Base-by-base conservation (phyloP, 2,888 invertebrate genomes). In the Polydrusus pterygomalis region DNA sequence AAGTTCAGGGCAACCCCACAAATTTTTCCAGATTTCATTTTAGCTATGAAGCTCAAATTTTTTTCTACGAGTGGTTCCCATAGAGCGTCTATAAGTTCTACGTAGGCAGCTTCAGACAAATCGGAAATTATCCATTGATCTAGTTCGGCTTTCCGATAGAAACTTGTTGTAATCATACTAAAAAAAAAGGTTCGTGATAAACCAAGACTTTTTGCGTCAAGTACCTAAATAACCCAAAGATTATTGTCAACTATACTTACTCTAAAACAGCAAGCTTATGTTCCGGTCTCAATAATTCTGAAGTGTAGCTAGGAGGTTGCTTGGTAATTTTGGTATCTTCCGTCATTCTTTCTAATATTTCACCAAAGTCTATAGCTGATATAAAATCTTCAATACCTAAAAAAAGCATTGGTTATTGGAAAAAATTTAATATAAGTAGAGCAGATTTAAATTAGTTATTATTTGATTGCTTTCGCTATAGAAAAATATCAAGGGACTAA, bases 61-160 rank as follows among this genome's bases (percentile, higher is more conserved):
- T 93, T 93, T 10, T 91, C 91, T 0, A 96, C 86, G 9, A 96
- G 87, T 0, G 91, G 89, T 0, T 88, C 85, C 96, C 96, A 96
- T 63, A 94, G 89, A 1, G 90, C 90, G 67, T 91, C 89, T 78
- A 96, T 88, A 60, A 95, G 88, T 40, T 91, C 91, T 15, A 89
- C 89, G 86, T 96, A 96, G 85, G 96, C 95, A 0, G 88, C 86
- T 7, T 91, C 89, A 9, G 89, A 87, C 17, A 95, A 92, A 74
- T 93, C 91, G 1, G 93, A 92, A 78, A 92, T 91, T 15, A 96
- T 85, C 91, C 94, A 95, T 84, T 92, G 91, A 83, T 96, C 96
- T 81, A 97, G 85, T 84, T 96, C 96, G 0, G 96, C 96, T 87
- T 96, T 96, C 83, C 92, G 91, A 86, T 94, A 94, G 88, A 96